These are phyloP conservation scores for Tipula helvola DNA, from an alignment of 2,888 invertebrate genomes.

Conservation along the genomic window DNA sequence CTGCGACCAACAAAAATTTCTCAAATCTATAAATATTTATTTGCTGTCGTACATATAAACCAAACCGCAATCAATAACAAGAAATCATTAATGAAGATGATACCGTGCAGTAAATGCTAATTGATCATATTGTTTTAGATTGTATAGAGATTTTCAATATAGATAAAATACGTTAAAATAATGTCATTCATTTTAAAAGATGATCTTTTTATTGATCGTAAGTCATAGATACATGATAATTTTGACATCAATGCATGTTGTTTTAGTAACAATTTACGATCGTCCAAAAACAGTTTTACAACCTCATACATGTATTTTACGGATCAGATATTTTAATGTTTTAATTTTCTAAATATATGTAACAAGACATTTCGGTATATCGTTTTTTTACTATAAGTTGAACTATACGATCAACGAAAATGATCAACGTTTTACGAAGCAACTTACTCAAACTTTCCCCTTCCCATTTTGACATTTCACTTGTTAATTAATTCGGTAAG, in stretches of 20 bases:
- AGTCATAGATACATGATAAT: background rate
- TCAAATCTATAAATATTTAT: background rate
- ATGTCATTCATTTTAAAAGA: background rate
- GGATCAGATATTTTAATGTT: too few species aligned
- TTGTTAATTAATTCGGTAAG: background rate
- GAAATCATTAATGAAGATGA: background rate
- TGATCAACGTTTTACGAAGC: too few species aligned
- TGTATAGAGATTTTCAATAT: background rate
- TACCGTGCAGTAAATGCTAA: background rate
- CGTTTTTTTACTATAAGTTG: too few species aligned
- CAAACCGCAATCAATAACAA: background rate
- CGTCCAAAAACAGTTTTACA: too few species aligned
- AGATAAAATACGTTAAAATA: background rate
- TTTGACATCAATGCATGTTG: background rate
- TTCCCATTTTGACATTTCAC: background rate
- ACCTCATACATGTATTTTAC: too few species aligned
- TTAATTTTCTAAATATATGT: too few species aligned
- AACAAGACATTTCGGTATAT: too few species aligned
- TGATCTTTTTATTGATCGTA: background rate
- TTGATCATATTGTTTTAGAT: background rate
- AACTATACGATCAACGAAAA: background rate
- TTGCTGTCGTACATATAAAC: background rate
- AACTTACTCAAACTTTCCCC: background rate
- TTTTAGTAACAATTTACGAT: background rate
- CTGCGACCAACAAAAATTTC: background rate